These are phyloP conservation scores for Dendroctonus ponderosae DNA, from an alignment of 1,140 invertebrate genomes.

Conservation along the genomic window DNA sequence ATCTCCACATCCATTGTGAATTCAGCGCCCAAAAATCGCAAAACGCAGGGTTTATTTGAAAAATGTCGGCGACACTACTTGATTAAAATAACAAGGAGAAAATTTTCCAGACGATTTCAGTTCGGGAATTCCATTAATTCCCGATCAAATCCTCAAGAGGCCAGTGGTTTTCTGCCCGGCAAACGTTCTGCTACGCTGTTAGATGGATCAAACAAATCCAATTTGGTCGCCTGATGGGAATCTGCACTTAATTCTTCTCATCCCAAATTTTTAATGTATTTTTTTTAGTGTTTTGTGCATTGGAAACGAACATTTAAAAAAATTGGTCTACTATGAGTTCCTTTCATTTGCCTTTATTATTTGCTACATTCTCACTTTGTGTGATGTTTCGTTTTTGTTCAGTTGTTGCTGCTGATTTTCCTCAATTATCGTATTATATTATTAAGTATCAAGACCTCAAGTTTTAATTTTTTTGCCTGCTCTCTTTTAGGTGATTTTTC, in stretches of 20 bases:
- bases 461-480: too few relatives aligned
- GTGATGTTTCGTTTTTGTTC: too few relatives aligned
- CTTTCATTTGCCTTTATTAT: too few relatives aligned
- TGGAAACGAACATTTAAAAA: too few relatives aligned
- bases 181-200: slow-evolving; percentile 5
- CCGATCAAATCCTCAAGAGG: slow-evolving; percentile 10
- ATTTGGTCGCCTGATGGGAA: slow-evolving; percentile 2
- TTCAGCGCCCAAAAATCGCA: slow-evolving; percentile 9
- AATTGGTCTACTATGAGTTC: too few relatives aligned
- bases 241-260: neutral
- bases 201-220: slow-evolving; percentile 11
- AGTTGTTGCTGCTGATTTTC: too few relatives aligned
- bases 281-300: too few relatives aligned
- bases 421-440: too few relatives aligned
- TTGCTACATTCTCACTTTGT: too few relatives aligned
- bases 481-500: too few relatives aligned
- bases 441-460: too few relatives aligned
- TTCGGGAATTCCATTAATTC: slow-evolving; percentile 18
- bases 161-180: slow-evolving; percentile 8
- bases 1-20: slow-evolving; percentile 9
- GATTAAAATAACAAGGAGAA: slow-evolving; percentile 25
- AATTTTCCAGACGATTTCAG: slow-evolving; percentile 20
- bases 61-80: slow-evolving; percentile 20
- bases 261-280: too few relatives aligned
- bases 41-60: slow-evolving; percentile 13